These are phyloP conservation scores for Conistra vaccinii DNA, from an alignment of 2,888 invertebrate species.

Conservation along the genomic window DNA sequence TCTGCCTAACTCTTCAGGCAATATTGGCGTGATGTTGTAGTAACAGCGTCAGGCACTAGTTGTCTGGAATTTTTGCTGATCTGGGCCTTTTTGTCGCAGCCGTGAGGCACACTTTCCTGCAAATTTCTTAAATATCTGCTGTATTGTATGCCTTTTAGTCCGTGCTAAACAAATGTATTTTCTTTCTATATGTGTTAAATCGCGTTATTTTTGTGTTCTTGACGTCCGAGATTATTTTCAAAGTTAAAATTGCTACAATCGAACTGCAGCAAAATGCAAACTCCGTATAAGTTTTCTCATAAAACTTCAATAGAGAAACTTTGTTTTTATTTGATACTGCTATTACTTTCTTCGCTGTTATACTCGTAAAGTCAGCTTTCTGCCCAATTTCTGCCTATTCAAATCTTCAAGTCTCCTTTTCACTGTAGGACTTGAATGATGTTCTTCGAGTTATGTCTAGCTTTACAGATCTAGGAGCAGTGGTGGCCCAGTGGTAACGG, in stretches of 20 bases:
- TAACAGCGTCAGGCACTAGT: too few species aligned
- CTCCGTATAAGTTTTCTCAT: constrained; percentile 33
- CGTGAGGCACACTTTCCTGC: too few species aligned
- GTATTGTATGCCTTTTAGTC: too few species aligned
- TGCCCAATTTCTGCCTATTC: constrained; percentile 7
- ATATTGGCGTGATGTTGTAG: too few species aligned
- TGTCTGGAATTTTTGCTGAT: too few species aligned
- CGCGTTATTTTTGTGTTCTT: neutral
- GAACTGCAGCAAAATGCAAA: constrained; percentile 21
- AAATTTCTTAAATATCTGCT: too few species aligned
- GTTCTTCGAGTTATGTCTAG: neutral
- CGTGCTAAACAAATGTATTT: too few species aligned
- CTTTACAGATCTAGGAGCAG: too few species aligned
- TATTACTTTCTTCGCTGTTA: constrained; percentile 9
- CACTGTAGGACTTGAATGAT: neutral
- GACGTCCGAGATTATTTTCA: neutral
- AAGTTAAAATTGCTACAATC: constrained; percentile 23
- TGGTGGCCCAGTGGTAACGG: too few species aligned
- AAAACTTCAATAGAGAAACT: constrained; percentile 28
- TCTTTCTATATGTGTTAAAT: neutral
- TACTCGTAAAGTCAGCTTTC: constrained; percentile 27
- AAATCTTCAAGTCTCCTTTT: neutral
- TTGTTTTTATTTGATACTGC: constrained; percentile 25
- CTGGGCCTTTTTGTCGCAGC: too few species aligned
- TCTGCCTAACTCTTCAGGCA: neutral